Conservation (phyloP, 2,797 vertebrate species). For the Apogon hyalosoma region DNA sequence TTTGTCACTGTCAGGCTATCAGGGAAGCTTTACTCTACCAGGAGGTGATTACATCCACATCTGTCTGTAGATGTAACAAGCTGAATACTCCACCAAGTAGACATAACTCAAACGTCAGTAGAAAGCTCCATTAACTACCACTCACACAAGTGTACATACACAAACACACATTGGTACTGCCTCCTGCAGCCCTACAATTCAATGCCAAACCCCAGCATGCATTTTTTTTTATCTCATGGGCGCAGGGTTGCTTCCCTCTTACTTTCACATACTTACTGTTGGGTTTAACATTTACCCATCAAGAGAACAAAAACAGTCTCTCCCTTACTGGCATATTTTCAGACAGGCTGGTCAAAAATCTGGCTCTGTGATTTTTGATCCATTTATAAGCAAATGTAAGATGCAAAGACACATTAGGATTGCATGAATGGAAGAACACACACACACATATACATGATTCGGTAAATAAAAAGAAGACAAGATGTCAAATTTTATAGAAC, state of each 20-base stretch:
- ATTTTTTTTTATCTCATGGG: conserved; percentile 29
- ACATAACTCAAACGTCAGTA: conserved; percentile 59
- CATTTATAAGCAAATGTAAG: conserved; percentile 15
- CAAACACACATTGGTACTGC: conserved; percentile 36
- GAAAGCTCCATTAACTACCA: conserved; percentile 39
- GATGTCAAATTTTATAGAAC: conserved; percentile 40
- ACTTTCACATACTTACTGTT: conserved; percentile 26
- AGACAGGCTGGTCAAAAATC: conserved; percentile 50
- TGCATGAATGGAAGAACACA: conserved; percentile 64
- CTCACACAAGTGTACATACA: conserved; percentile 25
- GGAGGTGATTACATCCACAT: conserved; percentile 27
- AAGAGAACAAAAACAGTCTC: conserved; percentile 29
- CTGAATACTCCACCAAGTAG: conserved; percentile 43
- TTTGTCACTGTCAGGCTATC: conserved; percentile 29
- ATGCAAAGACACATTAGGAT: conserved; percentile 26
- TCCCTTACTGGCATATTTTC: conserved; percentile 42
- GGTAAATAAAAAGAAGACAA: conserved; percentile 51
- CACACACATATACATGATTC: conserved; percentile 43
- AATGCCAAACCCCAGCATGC: conserved; percentile 41
- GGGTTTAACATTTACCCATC: conserved; percentile 43
- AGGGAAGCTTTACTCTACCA: conserved; percentile 12
- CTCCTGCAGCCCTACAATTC: conserved; percentile 27
- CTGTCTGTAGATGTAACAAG: conserved; percentile 39
- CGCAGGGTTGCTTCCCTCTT: conserved; percentile 16
- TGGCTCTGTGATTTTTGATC: conserved; percentile 33